Conservation (phyloP, 2,797 vertebrate species). For the Mus spretus region DNA sequence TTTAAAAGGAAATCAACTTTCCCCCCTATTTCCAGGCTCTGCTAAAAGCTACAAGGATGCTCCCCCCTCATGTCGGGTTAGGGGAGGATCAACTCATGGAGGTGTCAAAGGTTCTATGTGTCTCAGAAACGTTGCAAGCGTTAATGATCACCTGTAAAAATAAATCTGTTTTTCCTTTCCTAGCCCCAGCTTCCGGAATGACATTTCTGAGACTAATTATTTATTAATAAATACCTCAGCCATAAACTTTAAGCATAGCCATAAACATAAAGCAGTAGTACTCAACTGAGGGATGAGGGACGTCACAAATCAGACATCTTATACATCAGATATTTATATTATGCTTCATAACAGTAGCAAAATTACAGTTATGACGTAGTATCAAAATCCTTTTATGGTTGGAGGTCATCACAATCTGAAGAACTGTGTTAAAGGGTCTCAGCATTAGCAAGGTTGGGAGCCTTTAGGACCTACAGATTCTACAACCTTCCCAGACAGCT, state of each 20-base stretch:
- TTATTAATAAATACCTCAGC: background rate
- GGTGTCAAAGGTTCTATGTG: background rate
- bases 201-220: background rate
- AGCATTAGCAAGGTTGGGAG: background rate
- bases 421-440: background rate
- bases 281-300: background rate
- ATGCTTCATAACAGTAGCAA: background rate
- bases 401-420: background rate
- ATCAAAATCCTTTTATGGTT: background rate
- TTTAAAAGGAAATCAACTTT: no score
- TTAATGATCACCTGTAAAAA: background rate
- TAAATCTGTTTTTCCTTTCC: background rate
- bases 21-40: slow-evolving; percentile 7
- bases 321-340: background rate
- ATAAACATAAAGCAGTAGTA: background rate
- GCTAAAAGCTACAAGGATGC: background rate
- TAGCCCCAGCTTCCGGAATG: background rate
- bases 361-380: background rate
- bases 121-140: background rate
- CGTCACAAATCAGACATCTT: background rate
- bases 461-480: background rate
- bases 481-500: background rate
- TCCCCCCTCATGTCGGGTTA: background rate
- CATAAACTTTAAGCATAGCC: background rate
- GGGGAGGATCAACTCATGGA: background rate